These are phyloP conservation scores for Pentalonia nigronervosa DNA, from an alignment of 1,140 invertebrate species.

Conservation along the genomic window DNA sequence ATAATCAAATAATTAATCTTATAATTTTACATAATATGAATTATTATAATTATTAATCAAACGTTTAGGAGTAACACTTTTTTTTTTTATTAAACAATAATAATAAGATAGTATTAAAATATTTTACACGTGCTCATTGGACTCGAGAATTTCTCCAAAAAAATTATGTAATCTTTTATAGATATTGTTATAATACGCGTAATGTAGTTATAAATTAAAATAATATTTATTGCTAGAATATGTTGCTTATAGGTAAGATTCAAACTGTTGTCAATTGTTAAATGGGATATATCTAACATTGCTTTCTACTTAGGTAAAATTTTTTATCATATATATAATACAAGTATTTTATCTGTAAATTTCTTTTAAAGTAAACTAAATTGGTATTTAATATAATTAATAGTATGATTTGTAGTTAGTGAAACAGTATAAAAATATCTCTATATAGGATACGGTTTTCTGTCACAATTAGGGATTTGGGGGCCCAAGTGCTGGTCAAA, in stretches of 20 bases:
- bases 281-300: not conserved
- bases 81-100: too few species aligned
- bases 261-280: not conserved
- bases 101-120: not conserved
- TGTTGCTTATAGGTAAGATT: not conserved
- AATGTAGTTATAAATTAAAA: too few species aligned
- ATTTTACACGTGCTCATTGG: not conserved
- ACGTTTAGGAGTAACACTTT: not conserved
- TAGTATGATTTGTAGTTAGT: too few species aligned
- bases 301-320: not conserved
- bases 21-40: not conserved
- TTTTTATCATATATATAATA: not conserved
- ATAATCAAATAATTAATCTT: not conserved
- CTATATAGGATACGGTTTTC: too few species aligned
- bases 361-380: too few species aligned
- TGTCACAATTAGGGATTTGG: too few species aligned
- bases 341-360: not conserved
- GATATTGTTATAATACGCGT: not conserved
- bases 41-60: not conserved
- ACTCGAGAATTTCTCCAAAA: not conserved
- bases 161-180: not conserved
- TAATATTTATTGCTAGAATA: not conserved
- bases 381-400: too few species aligned
- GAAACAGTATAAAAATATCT: too few species aligned
- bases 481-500: too few species aligned